Evolutionary conservation across 2,113 vertebrate species (phyloP).

Genomic region (Trochalopteron elliotii): DNA sequence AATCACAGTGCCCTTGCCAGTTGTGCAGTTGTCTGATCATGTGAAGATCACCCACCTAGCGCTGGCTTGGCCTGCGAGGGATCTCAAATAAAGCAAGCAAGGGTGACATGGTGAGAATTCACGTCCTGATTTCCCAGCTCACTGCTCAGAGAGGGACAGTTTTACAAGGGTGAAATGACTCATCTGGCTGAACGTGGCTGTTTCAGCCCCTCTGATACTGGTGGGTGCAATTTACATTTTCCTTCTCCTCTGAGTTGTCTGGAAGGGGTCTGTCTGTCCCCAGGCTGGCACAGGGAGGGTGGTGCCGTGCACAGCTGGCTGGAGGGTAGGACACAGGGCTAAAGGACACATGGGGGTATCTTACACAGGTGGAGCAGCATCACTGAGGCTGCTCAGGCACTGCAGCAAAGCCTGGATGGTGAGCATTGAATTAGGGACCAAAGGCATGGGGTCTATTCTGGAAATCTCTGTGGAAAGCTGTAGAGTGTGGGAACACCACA

Average conservation of each 20-base stretch:
- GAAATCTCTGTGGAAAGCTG: not conserved
- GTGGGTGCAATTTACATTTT: not conserved
- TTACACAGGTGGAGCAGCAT: not conserved
- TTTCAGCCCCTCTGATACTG: not conserved
- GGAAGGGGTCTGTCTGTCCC: not conserved
- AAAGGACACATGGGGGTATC: not conserved
- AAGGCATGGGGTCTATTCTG: not conserved
- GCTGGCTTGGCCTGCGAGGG: not conserved
- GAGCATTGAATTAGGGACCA: not conserved
- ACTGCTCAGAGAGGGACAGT: not conserved
- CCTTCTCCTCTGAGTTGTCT: not conserved
- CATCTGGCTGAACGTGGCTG: fast-evolving
- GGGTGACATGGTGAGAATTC: not conserved
- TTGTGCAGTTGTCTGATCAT: not conserved
- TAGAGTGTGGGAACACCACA: not conserved
- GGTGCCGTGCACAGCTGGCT: not conserved
- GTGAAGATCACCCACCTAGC: not conserved
- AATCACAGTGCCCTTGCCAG: not conserved
- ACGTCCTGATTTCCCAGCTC: not conserved
- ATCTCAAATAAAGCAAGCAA: not conserved
- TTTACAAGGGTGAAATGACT: not conserved
- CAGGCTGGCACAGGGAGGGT: not conserved
- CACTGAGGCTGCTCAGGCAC: not conserved
- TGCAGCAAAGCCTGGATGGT: fast-evolving
- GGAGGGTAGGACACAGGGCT: not conserved